phyloP scores from a whole-genome alignment of 2,888 invertebrate genomes.

The Drosophila yooni region DNA sequence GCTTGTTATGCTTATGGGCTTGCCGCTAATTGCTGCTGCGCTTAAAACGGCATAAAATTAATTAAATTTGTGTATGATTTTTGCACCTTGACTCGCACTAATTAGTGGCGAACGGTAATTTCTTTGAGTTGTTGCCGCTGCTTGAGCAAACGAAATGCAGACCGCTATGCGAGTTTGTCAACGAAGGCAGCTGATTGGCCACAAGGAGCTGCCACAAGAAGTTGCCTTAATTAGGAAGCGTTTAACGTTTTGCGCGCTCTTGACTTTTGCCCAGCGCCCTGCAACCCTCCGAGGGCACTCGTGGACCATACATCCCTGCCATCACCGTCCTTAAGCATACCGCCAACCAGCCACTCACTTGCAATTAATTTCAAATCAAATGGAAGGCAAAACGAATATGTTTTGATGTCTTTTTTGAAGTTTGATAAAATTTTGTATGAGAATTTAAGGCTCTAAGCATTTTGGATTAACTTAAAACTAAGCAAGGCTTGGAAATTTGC shows the following conservation, averaged over 20 bases:
- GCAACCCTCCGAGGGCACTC: constrained; percentile 1
- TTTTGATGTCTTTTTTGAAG: constrained; percentile 9
- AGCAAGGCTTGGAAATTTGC: too few relatives aligned
- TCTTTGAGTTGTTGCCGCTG: constrained; percentile 70
- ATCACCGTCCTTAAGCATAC: too few relatives aligned
- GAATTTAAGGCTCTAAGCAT: neutral
- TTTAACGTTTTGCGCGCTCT: constrained; percentile 69
- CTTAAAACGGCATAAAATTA: constrained; percentile 73
- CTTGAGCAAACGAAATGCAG: constrained; percentile 63
- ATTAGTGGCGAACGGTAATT: constrained; percentile 75
- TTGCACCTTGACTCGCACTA: constrained; percentile 72
- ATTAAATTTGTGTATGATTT: constrained; percentile 69
- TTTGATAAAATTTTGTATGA: constrained; percentile 1
- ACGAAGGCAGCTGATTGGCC: constrained; percentile 67
- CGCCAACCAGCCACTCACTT: constrained; percentile 16
- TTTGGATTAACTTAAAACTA: neutral
- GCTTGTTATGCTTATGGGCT: neutral
- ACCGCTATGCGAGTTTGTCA: constrained; percentile 53
- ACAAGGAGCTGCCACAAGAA: constrained; percentile 36
- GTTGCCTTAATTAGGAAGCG: constrained; percentile 75
- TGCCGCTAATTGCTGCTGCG: constrained; percentile 44
- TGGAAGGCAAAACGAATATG: constrained; percentile 28
- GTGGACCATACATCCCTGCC: neutral
- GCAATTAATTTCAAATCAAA: constrained; percentile 61
- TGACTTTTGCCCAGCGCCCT: constrained; percentile 55